Conservation (phyloP, 2,113 vertebrate species). For the Falcunculus frontatus region DNA sequence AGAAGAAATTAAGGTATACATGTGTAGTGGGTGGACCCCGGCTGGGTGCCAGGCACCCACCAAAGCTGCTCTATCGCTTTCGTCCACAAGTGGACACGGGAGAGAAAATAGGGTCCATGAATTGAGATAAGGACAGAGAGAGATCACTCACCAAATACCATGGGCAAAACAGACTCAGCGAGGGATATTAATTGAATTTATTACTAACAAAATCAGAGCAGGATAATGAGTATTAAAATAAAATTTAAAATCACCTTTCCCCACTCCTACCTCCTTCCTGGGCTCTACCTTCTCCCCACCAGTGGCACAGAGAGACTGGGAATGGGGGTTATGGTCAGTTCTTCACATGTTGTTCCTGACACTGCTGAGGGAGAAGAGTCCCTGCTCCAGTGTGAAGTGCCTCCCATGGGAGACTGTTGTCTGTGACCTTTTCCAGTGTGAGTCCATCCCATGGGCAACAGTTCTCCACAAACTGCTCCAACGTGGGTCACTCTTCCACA, state of each 20-base stretch:
- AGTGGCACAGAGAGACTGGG: too few species aligned
- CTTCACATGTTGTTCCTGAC: neutral
- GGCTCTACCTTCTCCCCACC: neutral
- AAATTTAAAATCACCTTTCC: neutral
- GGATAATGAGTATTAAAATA: neutral
- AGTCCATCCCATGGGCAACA: neutral
- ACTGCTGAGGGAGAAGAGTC: neutral
- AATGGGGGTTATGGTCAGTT: neutral
- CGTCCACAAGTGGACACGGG: neutral
- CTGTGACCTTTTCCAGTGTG: accelerated
- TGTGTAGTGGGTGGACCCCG: neutral
- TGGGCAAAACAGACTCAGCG: neutral
- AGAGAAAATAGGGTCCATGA: neutral
- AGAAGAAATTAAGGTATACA: neutral
- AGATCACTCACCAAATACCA: neutral
- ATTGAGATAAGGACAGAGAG: neutral
- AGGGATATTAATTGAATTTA: neutral
- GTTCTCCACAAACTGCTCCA: neutral
- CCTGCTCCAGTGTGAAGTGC: neutral
- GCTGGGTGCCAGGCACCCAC: neutral
- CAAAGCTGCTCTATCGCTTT: neutral
- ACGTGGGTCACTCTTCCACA: accelerated
- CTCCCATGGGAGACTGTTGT: too few species aligned
- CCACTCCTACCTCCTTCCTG: neutral
- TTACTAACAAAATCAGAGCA: neutral